Percentiles rank a stretch among this genome's conserved stretches.
phyloP scores from a whole-genome alignment of 2,888 invertebrate genomes.

The Norana najaformis region DNA sequence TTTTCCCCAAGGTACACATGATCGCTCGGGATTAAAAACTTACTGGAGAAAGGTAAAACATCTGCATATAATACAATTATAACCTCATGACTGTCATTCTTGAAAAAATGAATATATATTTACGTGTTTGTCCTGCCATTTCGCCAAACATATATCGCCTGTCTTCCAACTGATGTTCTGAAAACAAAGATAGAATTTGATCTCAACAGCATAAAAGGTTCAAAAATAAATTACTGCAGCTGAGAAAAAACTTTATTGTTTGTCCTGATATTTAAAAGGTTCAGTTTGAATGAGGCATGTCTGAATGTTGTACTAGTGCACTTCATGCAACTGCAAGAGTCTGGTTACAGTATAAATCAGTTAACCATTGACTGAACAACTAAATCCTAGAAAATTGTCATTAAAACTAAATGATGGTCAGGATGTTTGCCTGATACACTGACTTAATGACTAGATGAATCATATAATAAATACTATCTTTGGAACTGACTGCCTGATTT shows the following conservation, averaged over 20 bases:
- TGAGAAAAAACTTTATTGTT: not conserved
- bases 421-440: too few species aligned
- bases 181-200: not conserved
- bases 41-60: too few species aligned
- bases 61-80: too few species aligned
- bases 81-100: not conserved
- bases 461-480: too few species aligned
- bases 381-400: too few species aligned
- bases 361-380: too few species aligned
- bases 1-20: too few species aligned
- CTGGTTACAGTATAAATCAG: too few species aligned
- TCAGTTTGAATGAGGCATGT: not conserved
- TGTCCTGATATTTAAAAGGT: not conserved
- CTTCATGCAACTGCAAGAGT: not conserved
- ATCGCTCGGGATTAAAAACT: too few species aligned
- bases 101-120: not conserved
- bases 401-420: too few species aligned
- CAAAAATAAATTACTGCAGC: not conserved
- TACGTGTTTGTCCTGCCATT: not conserved
- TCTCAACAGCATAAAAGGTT: not conserved
- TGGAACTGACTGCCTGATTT: too few species aligned
- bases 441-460: too few species aligned
- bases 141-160: not conserved
- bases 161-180: slow-evolving; percentile 17
- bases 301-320: not conserved